Base-by-base conservation (phyloP, 2,888 invertebrate species). In the Lasioglossum figueresi region DNA sequence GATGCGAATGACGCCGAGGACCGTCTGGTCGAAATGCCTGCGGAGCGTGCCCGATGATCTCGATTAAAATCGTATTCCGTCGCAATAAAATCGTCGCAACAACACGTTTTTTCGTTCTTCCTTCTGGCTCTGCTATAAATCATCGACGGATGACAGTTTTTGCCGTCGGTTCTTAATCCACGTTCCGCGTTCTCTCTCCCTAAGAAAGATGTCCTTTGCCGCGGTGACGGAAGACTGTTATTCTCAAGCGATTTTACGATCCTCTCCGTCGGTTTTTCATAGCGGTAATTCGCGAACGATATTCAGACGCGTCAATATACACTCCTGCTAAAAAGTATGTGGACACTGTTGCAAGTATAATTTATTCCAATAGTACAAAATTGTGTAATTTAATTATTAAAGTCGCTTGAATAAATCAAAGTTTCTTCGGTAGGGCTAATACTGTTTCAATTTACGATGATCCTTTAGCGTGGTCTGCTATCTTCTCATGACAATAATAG, bases 21-120 rank as follows among this genome's bases (percentile, higher is more conserved):
- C 23, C n/a, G 52, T n/a, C 10, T 10, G 52, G 10, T 2, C 88
- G 84, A 88, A 83, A 88, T 87, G 83, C 52, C 70, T 56, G 63
- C n/a, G 43, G 19, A 34, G 23, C 59, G 27, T 52, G 66, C 68
- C 10, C 70, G 19, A 43, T 63, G 77, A 84, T 84, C 74, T 75
- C 48, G 56, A 27, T 70, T 34, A 16, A 68, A 73, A 23, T 6
- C 63, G 31, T 31, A 63, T 27, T 63, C 31, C 27, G 63, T 63
- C 63, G 27, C 63, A 63, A 63, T 63, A 63, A 31, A 27, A 63
- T 23, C 31, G 31, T 40, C 34, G 31, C 59, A 27, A 40, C 16
- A 40, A 37, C 34, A 19, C 16, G 23, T 66, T 72, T 76, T 80
- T 48, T 75, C 6, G 27, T 48, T 74, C 37, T 1, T 31, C 10